These are phyloP conservation scores for Halotydeus destructor DNA, from an alignment of 1,140 invertebrate genomes.

Conservation along the genomic window DNA sequence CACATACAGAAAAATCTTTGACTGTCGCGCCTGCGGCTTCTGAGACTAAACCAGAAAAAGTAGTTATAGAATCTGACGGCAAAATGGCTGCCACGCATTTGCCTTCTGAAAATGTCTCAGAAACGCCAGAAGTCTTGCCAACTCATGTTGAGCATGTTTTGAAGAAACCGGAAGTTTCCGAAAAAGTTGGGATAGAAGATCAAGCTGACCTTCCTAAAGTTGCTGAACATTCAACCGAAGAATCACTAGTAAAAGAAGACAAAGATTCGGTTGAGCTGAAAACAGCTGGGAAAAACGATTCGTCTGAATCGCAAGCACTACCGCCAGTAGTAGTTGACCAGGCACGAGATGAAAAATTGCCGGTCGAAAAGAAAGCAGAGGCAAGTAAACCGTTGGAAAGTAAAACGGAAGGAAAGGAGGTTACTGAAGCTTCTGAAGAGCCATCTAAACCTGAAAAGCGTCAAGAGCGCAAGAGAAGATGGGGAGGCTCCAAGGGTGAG, in stretches of 20 bases:
- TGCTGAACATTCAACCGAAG: neutral
- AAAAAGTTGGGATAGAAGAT: neutral
- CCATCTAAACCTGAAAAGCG: neutral
- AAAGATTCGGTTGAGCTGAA: neutral
- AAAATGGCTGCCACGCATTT: too few relatives aligned
- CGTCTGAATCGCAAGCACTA: too few relatives aligned
- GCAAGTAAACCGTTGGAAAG: constrained; percentile 1
- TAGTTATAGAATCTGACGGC: too few relatives aligned
- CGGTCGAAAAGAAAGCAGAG: neutral
- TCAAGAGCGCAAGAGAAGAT: neutral
- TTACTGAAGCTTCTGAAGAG: neutral
- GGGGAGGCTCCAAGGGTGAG: neutral
- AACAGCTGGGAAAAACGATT: neutral
- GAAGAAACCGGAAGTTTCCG: neutral
- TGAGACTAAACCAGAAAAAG: too few relatives aligned
- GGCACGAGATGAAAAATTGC: neutral
- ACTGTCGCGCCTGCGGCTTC: too few relatives aligned
- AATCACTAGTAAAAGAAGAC: neutral
- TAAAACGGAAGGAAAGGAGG: constrained; percentile 19
- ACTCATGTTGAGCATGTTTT: neutral
- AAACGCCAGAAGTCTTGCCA: neutral
- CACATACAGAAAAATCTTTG: too few relatives aligned
- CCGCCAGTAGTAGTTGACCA: neutral
- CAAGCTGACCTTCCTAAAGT: neutral
- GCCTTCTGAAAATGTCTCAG: too few relatives aligned